phyloP scores from a whole-genome alignment of 2,888 invertebrate genomes.

The Panzeria rudis region DNA sequence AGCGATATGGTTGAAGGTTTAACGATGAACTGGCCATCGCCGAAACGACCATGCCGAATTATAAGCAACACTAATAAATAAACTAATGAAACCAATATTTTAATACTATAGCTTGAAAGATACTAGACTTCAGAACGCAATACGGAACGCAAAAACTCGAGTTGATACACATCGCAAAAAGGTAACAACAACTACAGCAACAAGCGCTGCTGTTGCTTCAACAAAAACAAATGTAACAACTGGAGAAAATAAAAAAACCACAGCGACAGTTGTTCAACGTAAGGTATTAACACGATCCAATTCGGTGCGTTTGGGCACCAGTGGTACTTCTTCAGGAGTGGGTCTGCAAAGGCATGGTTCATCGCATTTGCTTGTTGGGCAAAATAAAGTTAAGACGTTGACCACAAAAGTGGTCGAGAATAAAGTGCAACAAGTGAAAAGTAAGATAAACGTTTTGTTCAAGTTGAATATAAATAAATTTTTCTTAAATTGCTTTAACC shows the following conservation, averaged over 20 bases:
- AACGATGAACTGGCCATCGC: no score
- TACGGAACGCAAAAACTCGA: slow-evolving; percentile 82
- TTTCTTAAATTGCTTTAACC: neutral
- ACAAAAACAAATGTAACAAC: slow-evolving; percentile 60
- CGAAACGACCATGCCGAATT: no score
- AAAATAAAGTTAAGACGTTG: slow-evolving; percentile 76
- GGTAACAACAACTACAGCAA: slow-evolving; percentile 57
- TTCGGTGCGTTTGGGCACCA: slow-evolving; percentile 76
- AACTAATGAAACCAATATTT: no score
- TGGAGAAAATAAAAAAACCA: slow-evolving; percentile 56
- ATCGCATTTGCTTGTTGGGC: slow-evolving; percentile 68
- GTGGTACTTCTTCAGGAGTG: slow-evolving; percentile 50
- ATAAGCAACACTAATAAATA: no score
- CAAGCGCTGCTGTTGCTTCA: slow-evolving; percentile 9
- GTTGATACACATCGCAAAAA: slow-evolving; percentile 83
- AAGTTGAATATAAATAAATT: neutral
- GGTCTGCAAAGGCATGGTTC: slow-evolving; percentile 71
- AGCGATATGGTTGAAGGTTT: no score
- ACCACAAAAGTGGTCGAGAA: slow-evolving; percentile 79
- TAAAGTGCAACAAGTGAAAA: slow-evolving; percentile 75
- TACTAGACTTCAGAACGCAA: slow-evolving; percentile 76
- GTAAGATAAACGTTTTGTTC: slow-evolving; percentile 63
- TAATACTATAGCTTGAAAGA: slow-evolving; percentile 76
- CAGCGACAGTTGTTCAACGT: slow-evolving; percentile 52
- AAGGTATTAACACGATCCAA: slow-evolving; percentile 77